Percentiles rank a stretch among this genome's conserved stretches.
Conservation (phyloP, 2,888 invertebrate species). For the Adelognathus sp. region DNA sequence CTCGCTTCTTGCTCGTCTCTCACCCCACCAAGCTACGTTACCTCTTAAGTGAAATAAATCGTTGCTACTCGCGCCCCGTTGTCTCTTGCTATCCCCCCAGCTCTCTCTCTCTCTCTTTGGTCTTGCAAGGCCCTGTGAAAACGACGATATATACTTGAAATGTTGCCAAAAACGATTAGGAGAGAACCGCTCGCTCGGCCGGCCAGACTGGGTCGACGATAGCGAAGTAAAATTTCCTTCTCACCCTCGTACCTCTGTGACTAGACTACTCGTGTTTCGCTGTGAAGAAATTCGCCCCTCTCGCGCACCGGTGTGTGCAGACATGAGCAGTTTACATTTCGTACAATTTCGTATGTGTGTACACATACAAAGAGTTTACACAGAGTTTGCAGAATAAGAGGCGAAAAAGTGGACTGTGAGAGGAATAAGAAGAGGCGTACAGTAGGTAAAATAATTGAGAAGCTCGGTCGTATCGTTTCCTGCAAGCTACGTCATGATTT, state of each 20-base stretch:
- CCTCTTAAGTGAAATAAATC: slow-evolving; percentile 64
- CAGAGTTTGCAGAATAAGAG: neutral
- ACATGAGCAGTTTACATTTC: no score
- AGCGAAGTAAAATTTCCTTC: slow-evolving; percentile 17
- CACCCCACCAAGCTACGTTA: slow-evolving; percentile 50
- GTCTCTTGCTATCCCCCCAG: slow-evolving; percentile 13
- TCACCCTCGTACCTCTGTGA: neutral
- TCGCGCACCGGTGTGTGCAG: neutral
- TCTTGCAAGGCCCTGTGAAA: neutral
- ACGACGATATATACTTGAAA: slow-evolving; percentile 62
- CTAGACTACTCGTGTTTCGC: slow-evolving; percentile 1
- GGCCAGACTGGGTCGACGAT: slow-evolving; percentile 5
- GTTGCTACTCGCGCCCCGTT: slow-evolving; percentile 52
- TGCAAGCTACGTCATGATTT: slow-evolving; percentile 54
- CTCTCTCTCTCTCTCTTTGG: neutral
- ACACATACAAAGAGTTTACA: no score
- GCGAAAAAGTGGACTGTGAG: neutral
- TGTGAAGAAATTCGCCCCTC: slow-evolving; percentile 24
- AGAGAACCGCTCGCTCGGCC: slow-evolving; percentile 31
- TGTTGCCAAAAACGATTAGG: slow-evolving; percentile 65
- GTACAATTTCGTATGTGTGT: no score
- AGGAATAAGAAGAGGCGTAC: slow-evolving; percentile 4
- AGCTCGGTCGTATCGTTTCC: slow-evolving; percentile 44
- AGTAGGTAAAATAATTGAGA: slow-evolving; percentile 14
- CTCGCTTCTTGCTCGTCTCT: slow-evolving; percentile 45